These are phyloP conservation scores for Caretta caretta DNA, from an alignment of 2,113 vertebrate species.

Conservation along the genomic window DNA sequence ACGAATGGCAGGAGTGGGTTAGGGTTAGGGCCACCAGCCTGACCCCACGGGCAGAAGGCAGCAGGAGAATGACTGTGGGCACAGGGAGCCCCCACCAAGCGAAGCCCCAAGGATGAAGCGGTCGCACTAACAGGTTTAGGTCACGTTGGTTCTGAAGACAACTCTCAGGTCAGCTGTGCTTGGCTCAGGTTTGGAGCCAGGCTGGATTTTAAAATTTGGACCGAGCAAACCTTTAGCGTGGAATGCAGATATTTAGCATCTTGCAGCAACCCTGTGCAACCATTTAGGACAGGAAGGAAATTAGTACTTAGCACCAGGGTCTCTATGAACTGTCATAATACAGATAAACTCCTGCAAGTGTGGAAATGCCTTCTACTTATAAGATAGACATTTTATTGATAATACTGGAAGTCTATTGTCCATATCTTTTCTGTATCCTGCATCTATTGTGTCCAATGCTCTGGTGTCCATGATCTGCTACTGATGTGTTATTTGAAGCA, in stretches of 20 bases:
- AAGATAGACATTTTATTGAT: neutral
- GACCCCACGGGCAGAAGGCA: neutral
- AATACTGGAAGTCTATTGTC: neutral
- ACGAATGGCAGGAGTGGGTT: neutral
- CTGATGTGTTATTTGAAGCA: neutral
- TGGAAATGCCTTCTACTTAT: neutral
- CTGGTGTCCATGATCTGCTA: neutral
- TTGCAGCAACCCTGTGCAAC: neutral
- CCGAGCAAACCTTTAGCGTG: neutral
- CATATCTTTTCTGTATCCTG: neutral
- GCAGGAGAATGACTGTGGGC: neutral
- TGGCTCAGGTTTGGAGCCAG: neutral
- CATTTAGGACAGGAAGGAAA: neutral
- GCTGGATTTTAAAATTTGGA: neutral
- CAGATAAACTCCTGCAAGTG: neutral
- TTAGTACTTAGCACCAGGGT: neutral
- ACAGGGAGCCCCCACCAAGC: neutral
- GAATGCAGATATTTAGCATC: neutral
- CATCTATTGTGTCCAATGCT: neutral
- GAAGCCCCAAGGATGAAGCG: neutral
- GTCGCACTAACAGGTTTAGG: neutral
- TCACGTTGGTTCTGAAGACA: neutral
- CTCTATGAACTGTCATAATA: neutral
- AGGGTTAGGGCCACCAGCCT: neutral
- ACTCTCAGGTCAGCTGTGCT: neutral